Evolutionary conservation across 1,140 invertebrate species (phyloP).

Genomic region (Trinorchestia longiramus): DNA sequence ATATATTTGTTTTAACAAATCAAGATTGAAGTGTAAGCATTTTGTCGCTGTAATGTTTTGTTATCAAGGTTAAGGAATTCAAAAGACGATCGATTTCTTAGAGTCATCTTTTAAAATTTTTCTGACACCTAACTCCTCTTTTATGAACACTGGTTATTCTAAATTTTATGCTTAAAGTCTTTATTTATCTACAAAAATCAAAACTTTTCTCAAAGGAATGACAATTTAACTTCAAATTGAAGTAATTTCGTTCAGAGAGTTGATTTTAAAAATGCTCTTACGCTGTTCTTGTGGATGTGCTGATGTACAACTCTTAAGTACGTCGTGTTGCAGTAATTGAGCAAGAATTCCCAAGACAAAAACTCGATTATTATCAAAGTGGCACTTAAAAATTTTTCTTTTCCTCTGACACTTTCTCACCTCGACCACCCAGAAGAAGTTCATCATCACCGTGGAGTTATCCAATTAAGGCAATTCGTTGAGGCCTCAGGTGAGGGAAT

Average conservation of each 20-base stretch:
- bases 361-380: not conserved
- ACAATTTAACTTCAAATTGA: too few species aligned
- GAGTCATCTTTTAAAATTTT: too few species aligned
- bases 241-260: not conserved
- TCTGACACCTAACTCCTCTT: too few species aligned
- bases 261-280: not conserved
- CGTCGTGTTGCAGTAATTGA: not conserved
- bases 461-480: slow-evolving; percentile 19
- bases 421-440: not conserved
- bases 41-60: too few species aligned
- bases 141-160: too few species aligned
- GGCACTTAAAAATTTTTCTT: not conserved
- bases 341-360: not conserved
- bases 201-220: too few species aligned
- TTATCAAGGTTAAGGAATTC: too few species aligned
- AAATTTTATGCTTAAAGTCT: too few species aligned
- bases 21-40: too few species aligned
- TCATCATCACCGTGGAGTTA: not conserved
- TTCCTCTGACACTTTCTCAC: not conserved
- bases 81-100: too few species aligned
- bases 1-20: too few species aligned
- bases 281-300: not conserved
- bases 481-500: slow-evolving; percentile 26
- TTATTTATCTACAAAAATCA: too few species aligned
- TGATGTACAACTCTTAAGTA: not conserved